These are phyloP conservation scores for Bos taurus DNA, from an alignment of 2,113 vertebrate genomes.

Conservation along the genomic window ARS-UCD2.0 NC_037334.1:28717501-28718000, in stretches of 20 bases:
- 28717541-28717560: not conserved
- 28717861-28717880: not conserved
- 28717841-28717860: not conserved
- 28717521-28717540: not conserved
- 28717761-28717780: not conserved
- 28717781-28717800: not conserved
- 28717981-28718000: not conserved
- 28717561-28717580: not conserved
- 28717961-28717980: not conserved
- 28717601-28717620: not conserved
- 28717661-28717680: not conserved
- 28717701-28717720: not conserved
- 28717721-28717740: not conserved
- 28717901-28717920: not conserved
- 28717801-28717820: not conserved
- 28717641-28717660: not conserved
- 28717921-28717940: not conserved
- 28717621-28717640: not conserved
- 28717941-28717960: not conserved
- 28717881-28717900: not conserved
- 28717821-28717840: not conserved
- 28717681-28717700: not conserved
- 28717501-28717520: not conserved
- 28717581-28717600: not conserved
- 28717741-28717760: not conserved